A percentile compares a stretch with the other conserved stretches of the same genome.
These are phyloP conservation scores for Aradophagus sp. DNA, from an alignment of 1,140 invertebrate species.

Conservation along the genomic window DNA sequence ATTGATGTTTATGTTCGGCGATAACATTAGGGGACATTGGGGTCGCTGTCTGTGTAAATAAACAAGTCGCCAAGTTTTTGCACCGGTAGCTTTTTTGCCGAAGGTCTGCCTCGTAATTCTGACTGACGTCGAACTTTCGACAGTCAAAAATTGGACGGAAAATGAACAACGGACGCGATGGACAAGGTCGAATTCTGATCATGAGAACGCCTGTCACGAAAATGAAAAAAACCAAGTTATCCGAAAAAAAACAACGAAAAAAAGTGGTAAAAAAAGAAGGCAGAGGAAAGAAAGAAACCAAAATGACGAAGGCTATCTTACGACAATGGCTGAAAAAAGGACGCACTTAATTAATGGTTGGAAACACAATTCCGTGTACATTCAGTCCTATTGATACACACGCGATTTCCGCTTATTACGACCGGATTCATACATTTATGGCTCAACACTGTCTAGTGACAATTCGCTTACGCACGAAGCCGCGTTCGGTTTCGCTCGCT, in stretches of 20 bases:
- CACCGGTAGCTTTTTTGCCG: too few relatives aligned
- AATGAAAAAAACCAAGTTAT: too few relatives aligned
- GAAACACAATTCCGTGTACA: constrained; percentile 13
- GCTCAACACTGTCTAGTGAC: constrained; percentile 37
- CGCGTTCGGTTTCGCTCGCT: too few relatives aligned
- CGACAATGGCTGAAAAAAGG: constrained; percentile 33
- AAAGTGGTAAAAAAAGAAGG: too few relatives aligned
- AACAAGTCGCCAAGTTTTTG: constrained; percentile 15
- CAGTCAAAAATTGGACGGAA: too few relatives aligned
- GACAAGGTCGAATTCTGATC: constrained; percentile 38
- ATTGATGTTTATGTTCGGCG: constrained; percentile 33
- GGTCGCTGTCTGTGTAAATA: constrained; percentile 15
- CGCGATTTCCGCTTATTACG: constrained; percentile 49
- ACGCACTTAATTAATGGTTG: constrained; percentile 42
- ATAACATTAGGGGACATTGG: constrained; percentile 27
- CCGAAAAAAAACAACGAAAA: too few relatives aligned
- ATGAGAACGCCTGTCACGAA: constrained; percentile 38
- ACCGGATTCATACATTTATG: constrained; percentile 42
- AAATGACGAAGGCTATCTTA: constrained; percentile 19
- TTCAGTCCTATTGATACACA: constrained; percentile 27
- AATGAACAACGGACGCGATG: too few relatives aligned
- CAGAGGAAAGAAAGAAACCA: constrained; percentile 12
- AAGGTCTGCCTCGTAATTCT: too few relatives aligned
- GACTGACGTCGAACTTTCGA: too few relatives aligned
- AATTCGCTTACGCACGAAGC: constrained; percentile 38